phyloP scores from a whole-genome alignment of 1,140 invertebrate species.

The Nautilus pompilius region DNA sequence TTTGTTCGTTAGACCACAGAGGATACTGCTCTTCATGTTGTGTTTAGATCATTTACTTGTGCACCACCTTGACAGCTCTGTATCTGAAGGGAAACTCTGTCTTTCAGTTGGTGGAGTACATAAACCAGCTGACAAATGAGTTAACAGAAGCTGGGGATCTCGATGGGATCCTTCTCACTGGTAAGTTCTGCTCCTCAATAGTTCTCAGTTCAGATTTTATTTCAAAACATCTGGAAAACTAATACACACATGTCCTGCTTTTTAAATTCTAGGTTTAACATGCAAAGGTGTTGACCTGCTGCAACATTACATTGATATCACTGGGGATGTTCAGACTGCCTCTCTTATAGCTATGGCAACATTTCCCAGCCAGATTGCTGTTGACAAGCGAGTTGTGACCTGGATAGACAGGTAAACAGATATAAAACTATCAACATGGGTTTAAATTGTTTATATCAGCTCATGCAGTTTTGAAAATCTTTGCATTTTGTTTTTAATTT shows the following conservation, averaged over 20 bases:
- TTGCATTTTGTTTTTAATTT: too few species aligned
- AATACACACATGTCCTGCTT: not conserved
- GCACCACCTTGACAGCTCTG: too few species aligned
- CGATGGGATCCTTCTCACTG: constrained; percentile 81
- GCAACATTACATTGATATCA: constrained; percentile 84
- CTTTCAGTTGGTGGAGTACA: constrained; percentile 68
- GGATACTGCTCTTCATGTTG: too few species aligned
- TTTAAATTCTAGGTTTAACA: constrained; percentile 32
- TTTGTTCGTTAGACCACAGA: too few species aligned
- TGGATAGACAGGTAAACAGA: constrained; percentile 46
- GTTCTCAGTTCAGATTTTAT: too few species aligned
- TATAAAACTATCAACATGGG: too few species aligned
- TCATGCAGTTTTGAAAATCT: too few species aligned
- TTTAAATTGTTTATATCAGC: too few species aligned
- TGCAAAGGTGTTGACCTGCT: constrained; percentile 67
- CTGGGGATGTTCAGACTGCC: constrained; percentile 89
- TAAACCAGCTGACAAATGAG: constrained; percentile 68
- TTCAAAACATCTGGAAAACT: too few species aligned
- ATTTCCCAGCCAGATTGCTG: constrained; percentile 65
- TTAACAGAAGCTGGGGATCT: constrained; percentile 77
- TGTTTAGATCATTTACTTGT: too few species aligned
- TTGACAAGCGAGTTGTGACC: constrained; percentile 51
- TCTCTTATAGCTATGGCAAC: constrained; percentile 75
- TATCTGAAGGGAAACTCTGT: too few species aligned
- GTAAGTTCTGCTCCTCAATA: constrained; percentile 54